A percentile compares a stretch with the other conserved stretches of the same genome.
Evolutionary conservation across 2,797 vertebrate genomes (phyloP).

Genomic region (Masticophis lateralis): DNA sequence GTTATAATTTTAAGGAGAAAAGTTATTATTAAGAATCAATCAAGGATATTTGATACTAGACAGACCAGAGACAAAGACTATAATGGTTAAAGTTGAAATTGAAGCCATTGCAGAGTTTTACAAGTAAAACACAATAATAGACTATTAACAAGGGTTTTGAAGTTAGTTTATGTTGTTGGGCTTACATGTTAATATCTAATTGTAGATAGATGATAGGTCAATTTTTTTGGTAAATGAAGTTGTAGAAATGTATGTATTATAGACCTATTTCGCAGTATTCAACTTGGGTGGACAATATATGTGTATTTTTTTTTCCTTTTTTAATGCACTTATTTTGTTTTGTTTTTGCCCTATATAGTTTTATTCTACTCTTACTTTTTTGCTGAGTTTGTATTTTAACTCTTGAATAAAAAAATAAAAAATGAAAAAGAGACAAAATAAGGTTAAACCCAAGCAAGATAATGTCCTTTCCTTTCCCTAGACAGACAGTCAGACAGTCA

Average conservation of each 20-base stretch:
- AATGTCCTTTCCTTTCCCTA: background rate
- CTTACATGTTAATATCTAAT: background rate
- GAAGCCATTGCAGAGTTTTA: background rate
- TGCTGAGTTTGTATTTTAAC: background rate
- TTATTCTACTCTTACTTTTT: background rate
- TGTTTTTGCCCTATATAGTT: background rate
- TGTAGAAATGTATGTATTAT: background rate
- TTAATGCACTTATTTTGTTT: background rate
- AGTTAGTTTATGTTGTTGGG: background rate
- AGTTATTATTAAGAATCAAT: background rate
- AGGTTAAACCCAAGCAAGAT: background rate
- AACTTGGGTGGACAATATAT: background rate
- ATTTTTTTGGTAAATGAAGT: background rate
- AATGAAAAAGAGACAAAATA: background rate
- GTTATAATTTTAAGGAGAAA: background rate
- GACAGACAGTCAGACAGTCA: background rate
- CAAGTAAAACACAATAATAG: background rate
- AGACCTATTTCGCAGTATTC: background rate
- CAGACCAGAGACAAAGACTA: background rate
- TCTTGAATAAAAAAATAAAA: background rate
- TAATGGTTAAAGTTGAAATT: background rate
- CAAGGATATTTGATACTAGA: background rate
- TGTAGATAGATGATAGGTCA: too few species aligned
- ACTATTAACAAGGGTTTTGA: background rate
- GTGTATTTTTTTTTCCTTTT: background rate